These are phyloP conservation scores for Neuroscelio doddi DNA, from an alignment of 2,888 invertebrate species.

Conservation along the genomic window DNA sequence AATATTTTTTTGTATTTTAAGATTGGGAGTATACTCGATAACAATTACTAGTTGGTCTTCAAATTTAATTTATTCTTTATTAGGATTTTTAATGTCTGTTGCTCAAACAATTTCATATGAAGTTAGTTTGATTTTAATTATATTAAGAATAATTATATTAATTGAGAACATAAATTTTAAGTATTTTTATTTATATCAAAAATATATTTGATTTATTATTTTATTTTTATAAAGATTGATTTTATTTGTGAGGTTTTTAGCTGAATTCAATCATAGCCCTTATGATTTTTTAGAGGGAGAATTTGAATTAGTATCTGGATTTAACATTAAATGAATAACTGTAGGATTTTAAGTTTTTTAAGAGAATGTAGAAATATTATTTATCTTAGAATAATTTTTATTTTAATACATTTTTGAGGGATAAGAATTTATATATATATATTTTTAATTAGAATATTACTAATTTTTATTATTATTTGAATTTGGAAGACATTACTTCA, in stretches of 20 bases:
- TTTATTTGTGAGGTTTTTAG: slow-evolving; percentile 77
- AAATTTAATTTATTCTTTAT: too few relatives aligned
- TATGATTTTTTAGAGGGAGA: slow-evolving; percentile 88
- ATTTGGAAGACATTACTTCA: slow-evolving; percentile 76
- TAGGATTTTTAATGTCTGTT: too few relatives aligned
- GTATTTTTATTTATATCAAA: slow-evolving; percentile 72
- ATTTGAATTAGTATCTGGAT: slow-evolving; percentile 84
- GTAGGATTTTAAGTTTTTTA: slow-evolving; percentile 83
- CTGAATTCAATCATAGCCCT: slow-evolving; percentile 82
- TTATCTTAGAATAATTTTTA: slow-evolving; percentile 50
- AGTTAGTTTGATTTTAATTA: slow-evolving; percentile 77
- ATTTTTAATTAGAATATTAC: slow-evolving; percentile 22
- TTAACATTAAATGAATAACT: slow-evolving; percentile 85
- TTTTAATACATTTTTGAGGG: slow-evolving; percentile 34
- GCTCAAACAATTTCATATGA: too few relatives aligned
- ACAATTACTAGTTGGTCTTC: slow-evolving; percentile 80
- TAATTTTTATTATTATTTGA: too few relatives aligned
- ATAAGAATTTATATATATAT: too few relatives aligned
- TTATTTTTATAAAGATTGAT: slow-evolving; percentile 74
- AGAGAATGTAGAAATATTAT: slow-evolving; percentile 65
- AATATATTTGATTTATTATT: slow-evolving; percentile 71
- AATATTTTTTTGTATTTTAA: slow-evolving; percentile 79
- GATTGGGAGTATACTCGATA: slow-evolving; percentile 78
- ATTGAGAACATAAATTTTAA: slow-evolving; percentile 70
- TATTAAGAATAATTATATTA: slow-evolving; percentile 77